Percentiles rank a stretch among this genome's conserved stretches.
phyloP scores from a whole-genome alignment of 1,140 invertebrate genomes.

The Oryctes rhinoceros region DNA sequence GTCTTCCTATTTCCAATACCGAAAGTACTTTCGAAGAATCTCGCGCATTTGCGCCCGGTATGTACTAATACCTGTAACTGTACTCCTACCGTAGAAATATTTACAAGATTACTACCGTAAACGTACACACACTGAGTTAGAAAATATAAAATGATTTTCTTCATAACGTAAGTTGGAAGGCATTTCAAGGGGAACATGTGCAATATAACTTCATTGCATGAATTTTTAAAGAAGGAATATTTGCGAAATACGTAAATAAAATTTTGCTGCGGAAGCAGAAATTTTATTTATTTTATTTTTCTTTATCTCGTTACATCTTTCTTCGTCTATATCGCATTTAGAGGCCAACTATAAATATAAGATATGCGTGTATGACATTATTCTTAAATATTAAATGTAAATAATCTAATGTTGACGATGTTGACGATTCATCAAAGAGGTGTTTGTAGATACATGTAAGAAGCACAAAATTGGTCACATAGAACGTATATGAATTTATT shows the following conservation, averaged over 20 bases:
- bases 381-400: too few species aligned
- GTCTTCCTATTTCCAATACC: too few species aligned
- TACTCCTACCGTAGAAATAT: neutral
- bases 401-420: too few species aligned
- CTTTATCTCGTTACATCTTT: neutral
- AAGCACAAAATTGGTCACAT: too few species aligned
- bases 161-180: constrained; percentile 17
- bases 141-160: constrained; percentile 33
- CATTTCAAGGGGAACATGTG: neutral
- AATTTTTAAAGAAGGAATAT: constrained; percentile 12
- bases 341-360: neutral
- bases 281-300: constrained; percentile 13
- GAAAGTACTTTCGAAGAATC: too few species aligned
- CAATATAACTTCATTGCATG: constrained; percentile 36
- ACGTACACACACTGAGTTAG: neutral
- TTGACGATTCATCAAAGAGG: too few species aligned
- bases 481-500: too few species aligned
- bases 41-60: too few species aligned
- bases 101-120: neutral
- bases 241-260: constrained; percentile 33
- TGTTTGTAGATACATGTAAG: too few species aligned
- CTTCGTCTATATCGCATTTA: neutral
- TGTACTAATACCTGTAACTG: neutral
- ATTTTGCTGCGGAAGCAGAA: neutral
- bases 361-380: neutral